Evolutionary conservation across 2,888 invertebrate species (phyloP).

Genomic region (Rambutsinella grinnellia): DNA sequence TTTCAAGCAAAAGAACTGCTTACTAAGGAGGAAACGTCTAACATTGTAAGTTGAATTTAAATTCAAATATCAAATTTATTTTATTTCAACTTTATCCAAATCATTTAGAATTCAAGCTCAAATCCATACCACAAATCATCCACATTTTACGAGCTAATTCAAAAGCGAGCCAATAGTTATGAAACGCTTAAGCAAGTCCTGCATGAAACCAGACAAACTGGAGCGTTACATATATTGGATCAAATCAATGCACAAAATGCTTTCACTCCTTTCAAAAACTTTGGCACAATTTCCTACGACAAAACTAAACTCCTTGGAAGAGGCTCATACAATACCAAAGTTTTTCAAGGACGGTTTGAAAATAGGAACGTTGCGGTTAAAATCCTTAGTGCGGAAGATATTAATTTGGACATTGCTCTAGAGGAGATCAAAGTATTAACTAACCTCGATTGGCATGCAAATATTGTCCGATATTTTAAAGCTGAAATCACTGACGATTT

Average conservation of each 20-base stretch:
- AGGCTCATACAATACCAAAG: neutral
- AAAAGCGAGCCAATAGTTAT: too few species aligned
- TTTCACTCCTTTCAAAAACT: neutral
- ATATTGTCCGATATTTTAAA: neutral
- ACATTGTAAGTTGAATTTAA: too few species aligned
- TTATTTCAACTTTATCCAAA: too few species aligned
- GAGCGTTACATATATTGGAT: neutral
- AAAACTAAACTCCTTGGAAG: too few species aligned
- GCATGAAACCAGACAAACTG: neutral
- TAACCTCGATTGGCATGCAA: neutral
- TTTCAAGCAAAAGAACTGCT: too few species aligned
- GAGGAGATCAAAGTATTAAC: neutral
- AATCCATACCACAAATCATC: too few species aligned
- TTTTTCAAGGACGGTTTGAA: neutral
- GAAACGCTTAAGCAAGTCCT: neutral
- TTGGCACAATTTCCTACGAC: neutral
- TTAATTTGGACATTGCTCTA: neutral
- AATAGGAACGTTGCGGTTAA: neutral
- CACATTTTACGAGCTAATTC: too few species aligned
- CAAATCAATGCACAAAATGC: neutral
- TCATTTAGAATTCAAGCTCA: too few species aligned
- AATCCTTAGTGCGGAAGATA: neutral
- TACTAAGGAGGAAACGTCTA: too few species aligned
- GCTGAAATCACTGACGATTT: neutral
- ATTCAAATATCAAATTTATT: too few species aligned